Conservation (phyloP, 2,888 invertebrate genomes). For the Phlogophora meticulosa region DNA sequence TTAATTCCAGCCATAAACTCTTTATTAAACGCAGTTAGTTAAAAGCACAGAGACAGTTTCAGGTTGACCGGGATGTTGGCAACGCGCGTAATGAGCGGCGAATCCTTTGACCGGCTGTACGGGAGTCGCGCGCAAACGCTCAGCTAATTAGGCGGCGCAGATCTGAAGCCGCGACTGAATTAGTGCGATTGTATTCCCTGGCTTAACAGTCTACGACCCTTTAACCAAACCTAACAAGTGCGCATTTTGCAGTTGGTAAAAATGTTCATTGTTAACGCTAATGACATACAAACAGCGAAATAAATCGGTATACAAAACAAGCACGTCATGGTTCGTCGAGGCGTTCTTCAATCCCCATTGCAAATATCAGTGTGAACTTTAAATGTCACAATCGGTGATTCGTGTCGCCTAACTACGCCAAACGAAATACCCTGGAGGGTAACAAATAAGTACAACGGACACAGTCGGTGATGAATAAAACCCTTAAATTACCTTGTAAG, state of each 20-base stretch:
- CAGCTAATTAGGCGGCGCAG: conserved; percentile 88
- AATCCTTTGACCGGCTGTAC: conserved; percentile 89
- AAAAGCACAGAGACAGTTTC: conserved; percentile 78
- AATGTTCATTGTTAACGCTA: conserved; percentile 36
- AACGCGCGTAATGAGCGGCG: conserved; percentile 87
- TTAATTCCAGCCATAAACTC: conserved; percentile 67
- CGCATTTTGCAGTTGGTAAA: conserved; percentile 44
- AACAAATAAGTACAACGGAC: conserved; percentile 16
- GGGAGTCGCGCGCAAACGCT: conserved; percentile 81
- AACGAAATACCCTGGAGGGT: conserved; percentile 33
- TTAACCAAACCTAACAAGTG: conserved; percentile 72
- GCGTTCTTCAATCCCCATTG: conserved; percentile 68
- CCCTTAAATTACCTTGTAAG: conserved; percentile 3
- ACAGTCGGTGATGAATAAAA: conserved; percentile 4
- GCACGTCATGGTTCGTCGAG: conserved; percentile 66
- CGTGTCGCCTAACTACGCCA: conserved; percentile 61
- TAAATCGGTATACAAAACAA: conserved; percentile 41
- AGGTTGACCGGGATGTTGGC: conserved; percentile 78
- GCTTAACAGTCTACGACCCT: conserved; percentile 77
- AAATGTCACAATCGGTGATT: conserved; percentile 84
- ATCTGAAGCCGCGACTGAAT: conserved; percentile 88
- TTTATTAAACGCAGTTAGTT: conserved; percentile 74
- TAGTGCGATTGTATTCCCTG: conserved; percentile 83
- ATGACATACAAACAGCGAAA: conserved; percentile 46
- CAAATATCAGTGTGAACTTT: conserved; percentile 89